Evolutionary conservation across 2,797 vertebrate genomes (phyloP), one percentile per base, ranked within the genome.

Genomic region (Prunella strophiata): DNA sequence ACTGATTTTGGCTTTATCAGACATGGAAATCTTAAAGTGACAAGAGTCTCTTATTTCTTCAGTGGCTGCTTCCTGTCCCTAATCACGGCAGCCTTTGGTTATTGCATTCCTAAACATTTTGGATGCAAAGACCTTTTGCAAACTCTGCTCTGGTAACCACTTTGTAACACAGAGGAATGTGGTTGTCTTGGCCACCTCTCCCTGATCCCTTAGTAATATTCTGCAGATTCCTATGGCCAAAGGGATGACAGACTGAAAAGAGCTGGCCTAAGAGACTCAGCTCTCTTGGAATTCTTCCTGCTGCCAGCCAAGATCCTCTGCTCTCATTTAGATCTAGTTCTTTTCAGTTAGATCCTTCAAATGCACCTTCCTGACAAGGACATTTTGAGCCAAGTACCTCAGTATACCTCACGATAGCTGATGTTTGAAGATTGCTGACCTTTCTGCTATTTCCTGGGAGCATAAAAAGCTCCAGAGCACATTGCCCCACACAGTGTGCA

Each of bases 181-280:
- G 29, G 57, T 81, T 87, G 85, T 74, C 93, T 93, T 70, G 82
- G 67, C 82, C 22, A 32, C n/a, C 23, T 51, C 52, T 61, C 57
- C 79, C 84, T 18, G 36, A 50, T 82, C 32, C 32, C 65, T 89
- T 50, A 82, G 86, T n/a, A 52, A 38, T 84, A 88, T 50, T 92
- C 40, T 83, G 38, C 36, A 73, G 85, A 81, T 74, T 81, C 74
- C 72, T 43, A 36, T 25, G 40, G 90, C 71, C 83, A 84, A 70
- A 59, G 21, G 62, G 51, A 90, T n/a, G 51, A 38, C 36, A 77
- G 65, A 73, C 47, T 95, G 88, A 88, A 93, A 93, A 91, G 91
- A 65, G 45, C 45, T 71, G 77, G 75, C 66, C 63, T 19, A 47
- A 88, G 54, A 93, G 54, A 70, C 32, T 62, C 38, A 30, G 42